A percentile compares a stretch with the other conserved stretches of the same genome.
Conservation (phyloP, 2,113 vertebrate species). For the Nicator chloris region DNA sequence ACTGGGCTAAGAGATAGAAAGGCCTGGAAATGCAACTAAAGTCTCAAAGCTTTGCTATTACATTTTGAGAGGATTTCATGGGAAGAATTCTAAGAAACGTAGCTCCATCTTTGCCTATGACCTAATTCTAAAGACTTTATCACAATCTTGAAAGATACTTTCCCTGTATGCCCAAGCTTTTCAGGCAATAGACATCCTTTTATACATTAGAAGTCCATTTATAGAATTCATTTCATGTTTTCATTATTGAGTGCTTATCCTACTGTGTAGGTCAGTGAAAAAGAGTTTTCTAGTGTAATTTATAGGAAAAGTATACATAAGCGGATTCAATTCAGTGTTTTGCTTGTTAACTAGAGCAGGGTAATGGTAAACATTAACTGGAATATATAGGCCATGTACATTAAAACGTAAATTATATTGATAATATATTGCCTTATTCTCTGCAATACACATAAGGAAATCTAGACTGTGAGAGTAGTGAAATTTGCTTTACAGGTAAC, state of each 20-base stretch:
- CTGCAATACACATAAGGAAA: neutral
- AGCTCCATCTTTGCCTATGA: neutral
- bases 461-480: neutral
- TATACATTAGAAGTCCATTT: neutral
- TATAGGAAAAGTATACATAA: neutral
- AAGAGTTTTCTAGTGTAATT: neutral
- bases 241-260: neutral
- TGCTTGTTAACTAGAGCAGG: neutral
- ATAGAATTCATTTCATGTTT: neutral
- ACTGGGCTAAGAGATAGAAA: neutral
- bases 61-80: neutral
- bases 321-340: neutral
- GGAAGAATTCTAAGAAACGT: neutral
- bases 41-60: neutral
- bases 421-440: neutral
- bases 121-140: neutral
- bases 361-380: neutral
- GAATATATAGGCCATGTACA: neutral
- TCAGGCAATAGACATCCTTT: neutral
- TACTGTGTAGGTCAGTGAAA: neutral
- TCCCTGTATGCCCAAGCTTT: neutral
- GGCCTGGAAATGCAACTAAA: neutral
- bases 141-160: neutral
- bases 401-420: neutral
- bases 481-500: neutral